Conservation (phyloP, 2,888 invertebrate species). For the Leistus spinibarbis region DNA sequence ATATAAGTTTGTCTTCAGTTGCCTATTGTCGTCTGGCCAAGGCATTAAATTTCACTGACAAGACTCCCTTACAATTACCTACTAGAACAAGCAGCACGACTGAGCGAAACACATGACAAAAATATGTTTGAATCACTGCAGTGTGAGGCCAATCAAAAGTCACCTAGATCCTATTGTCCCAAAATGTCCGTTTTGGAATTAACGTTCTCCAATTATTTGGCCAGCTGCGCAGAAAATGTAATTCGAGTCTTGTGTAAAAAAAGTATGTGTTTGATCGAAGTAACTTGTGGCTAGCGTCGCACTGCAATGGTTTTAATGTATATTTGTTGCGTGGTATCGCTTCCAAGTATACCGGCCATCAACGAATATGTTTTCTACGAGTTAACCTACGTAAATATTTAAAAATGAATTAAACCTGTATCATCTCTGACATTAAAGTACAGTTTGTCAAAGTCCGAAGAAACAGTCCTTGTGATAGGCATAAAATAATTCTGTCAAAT, state of each 20-base stretch:
- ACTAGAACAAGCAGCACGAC: background rate
- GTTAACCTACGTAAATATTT: background rate
- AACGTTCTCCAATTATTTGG: too few relatives aligned
- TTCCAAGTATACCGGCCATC: background rate
- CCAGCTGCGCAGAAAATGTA: too few relatives aligned
- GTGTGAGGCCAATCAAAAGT: background rate
- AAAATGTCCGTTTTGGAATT: too few relatives aligned
- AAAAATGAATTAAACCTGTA: too few relatives aligned
- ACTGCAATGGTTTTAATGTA: background rate
- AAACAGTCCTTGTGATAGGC: background rate
- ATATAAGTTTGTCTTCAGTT: too few relatives aligned
- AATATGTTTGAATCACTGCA: background rate
- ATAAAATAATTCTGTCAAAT: background rate
- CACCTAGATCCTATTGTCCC: background rate
- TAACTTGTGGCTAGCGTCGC: background rate
- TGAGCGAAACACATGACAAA: background rate
- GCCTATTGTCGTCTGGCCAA: too few relatives aligned
- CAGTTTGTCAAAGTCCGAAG: background rate
- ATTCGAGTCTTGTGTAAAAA: too few relatives aligned
- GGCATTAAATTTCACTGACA: background rate
- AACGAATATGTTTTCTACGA: background rate
- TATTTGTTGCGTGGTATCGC: background rate
- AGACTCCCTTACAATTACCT: background rate
- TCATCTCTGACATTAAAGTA: background rate
- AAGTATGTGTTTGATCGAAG: background rate